Evolutionary conservation across 2,113 vertebrate species (phyloP), one percentile per base, ranked within the genome.

Genomic region (Tragulus kanchil): DNA sequence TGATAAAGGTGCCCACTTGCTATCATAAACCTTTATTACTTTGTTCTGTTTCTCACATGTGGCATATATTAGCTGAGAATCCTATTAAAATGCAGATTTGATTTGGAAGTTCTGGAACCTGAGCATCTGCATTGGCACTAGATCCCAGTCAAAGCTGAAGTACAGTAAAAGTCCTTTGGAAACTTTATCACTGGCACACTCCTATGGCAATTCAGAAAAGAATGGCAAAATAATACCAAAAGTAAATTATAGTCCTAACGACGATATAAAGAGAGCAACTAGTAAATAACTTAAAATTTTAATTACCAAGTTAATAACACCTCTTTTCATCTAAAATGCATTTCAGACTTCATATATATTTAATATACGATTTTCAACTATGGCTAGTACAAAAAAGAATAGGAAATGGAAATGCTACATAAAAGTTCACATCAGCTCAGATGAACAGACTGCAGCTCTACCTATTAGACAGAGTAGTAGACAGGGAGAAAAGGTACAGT

Each of bases 221-320:
- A 1, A 93, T 0, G 69, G 45, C 50, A 69, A 75, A 65, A 28
- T 11, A 95, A 90, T 65, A 45, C 7, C 0, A 11, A 86, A 69
- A 65, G 0, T 16, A 93, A 94, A 75, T 52, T 71, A 15, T 28
- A 93, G 21, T 52, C 3, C 16, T 58, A 93, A 87, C 85, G 2
- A n/a, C 59, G 19, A 84, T 36, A 65, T 69, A 92, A 84, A 88
- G 12, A 82, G 77, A 64, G 61, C 23, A 58, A 71, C 17, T 36
- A 79, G 11, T 31, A 89, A 96, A 84, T 84, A 58, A 77, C 61
- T 31, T 85, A n/a, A 23, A 83, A 50, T 86, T 90, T 85, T 75
- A 90, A 25, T 69, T 87, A 65, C 45, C 69, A 6, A 81, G 21
- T 61, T 61, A 48, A 61, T 52, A 93, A 96, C 54, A 5, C 0